Percentiles rank a stretch among this genome's conserved stretches.
Conservation (phyloP, 35 echinoderm and acorn worm genomes). For the Heliocidaris tuberculata region DNA sequence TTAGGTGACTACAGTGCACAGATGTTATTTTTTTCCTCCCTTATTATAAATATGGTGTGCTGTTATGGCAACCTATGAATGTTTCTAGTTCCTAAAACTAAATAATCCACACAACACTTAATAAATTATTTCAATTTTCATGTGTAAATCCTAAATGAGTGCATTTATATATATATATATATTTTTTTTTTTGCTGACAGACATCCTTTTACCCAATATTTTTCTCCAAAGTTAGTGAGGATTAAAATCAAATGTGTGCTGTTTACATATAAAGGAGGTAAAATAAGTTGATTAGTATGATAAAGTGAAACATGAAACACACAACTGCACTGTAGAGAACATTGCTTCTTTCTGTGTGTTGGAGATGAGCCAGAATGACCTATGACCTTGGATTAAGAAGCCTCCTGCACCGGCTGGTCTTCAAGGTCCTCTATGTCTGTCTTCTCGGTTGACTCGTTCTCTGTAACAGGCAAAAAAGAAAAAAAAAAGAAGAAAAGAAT, state of each 20-base stretch:
- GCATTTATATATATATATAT: background rate
- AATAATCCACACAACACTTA: background rate
- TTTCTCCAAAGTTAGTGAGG: background rate
- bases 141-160: background rate
- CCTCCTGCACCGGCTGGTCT: background rate
- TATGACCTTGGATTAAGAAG: slow-evolving; percentile 19
- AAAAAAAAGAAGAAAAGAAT: background rate
- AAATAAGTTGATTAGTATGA: slow-evolving; percentile 33
- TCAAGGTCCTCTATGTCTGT: slow-evolving; percentile 33
- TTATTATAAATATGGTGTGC: slow-evolving; percentile 30
- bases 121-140: slow-evolving; percentile 29
- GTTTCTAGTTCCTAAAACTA: background rate
- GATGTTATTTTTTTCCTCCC: background rate
- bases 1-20: slow-evolving; percentile 14
- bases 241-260: slow-evolving; percentile 28
- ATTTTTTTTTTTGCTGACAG: background rate
- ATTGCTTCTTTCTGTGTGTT: slow-evolving; percentile 33
- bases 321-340: slow-evolving; percentile 31
- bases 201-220: background rate
- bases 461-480: background rate
- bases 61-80: background rate
- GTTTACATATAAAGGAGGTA: slow-evolving; percentile 40
- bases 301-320: slow-evolving; percentile 37
- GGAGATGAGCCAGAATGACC: background rate
- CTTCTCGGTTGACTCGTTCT: background rate